phyloP scores from a whole-genome alignment of 2,888 invertebrate genomes.

The Scaptodrosophila latifasciaeformis region DNA sequence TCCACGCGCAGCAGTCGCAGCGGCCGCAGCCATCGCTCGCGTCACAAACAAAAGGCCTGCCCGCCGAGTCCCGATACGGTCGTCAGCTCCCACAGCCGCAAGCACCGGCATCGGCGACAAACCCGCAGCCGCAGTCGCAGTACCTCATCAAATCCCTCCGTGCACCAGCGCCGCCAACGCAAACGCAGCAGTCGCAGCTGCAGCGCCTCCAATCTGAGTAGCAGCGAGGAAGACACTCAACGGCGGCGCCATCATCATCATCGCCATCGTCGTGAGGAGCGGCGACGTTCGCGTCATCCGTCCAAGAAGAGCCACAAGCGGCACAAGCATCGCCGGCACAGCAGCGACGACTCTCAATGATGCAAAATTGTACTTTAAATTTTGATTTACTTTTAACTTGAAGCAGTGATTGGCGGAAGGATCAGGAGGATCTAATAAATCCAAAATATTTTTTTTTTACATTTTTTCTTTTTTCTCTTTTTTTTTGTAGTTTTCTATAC shows the following conservation, averaged over 20 bases:
- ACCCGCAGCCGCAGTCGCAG: conserved; percentile 54
- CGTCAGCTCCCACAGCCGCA: conserved; percentile 41
- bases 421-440: too few relatives aligned
- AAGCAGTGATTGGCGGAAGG: too few relatives aligned
- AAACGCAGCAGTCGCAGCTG: conserved; percentile 15
- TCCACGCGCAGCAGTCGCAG: conserved; percentile 48
- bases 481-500: too few relatives aligned
- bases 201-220: too few relatives aligned
- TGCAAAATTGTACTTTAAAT: too few relatives aligned
- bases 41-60: conserved; percentile 22
- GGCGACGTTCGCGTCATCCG: conserved; percentile 23
- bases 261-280: conserved; percentile 27
- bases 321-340: conserved; percentile 48
- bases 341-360: conserved; percentile 35
- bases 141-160: not conserved
- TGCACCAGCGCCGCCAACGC: conserved; percentile 20
- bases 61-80: conserved; percentile 5
- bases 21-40: conserved; percentile 36
- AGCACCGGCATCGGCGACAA: too few relatives aligned
- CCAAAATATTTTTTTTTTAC: too few relatives aligned
- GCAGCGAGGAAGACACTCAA: conserved; percentile 26
- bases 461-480: too few relatives aligned
- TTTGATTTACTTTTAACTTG: not conserved
- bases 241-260: conserved; percentile 19
- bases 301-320: conserved; percentile 51